Base-by-base conservation (phyloP, 2,113 vertebrate species). In the Vimba vimba region DNA sequence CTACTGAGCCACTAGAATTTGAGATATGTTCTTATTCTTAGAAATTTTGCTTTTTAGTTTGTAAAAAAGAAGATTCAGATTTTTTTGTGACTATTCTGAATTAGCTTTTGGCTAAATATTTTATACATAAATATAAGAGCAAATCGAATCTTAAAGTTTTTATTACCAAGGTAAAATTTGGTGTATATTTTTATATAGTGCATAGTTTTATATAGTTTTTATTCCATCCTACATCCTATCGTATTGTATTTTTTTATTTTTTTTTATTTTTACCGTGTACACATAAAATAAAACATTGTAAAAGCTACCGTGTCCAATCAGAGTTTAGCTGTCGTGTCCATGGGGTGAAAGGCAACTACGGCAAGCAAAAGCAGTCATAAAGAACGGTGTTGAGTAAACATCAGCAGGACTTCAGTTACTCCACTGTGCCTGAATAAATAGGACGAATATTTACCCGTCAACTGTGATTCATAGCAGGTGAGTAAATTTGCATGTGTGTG, bases 311-410 rank as follows among this genome's bases (percentile, higher is more conserved):
- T 19, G 52, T 69, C 75, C 84, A 85, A 79, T 85, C 75, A 57
- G 30, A 69, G 69, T 92, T 88, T 90, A 92, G 93, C 91, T 94
- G 94, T 95, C 94, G 94, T 95, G 94, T 94, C 91, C 91, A 90
- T 92, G 74, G 21, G 83, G 85, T 87, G 87, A 60, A 90, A 79
- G 85, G 69, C 75, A 6, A 59, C 88, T 94, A 96, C 93, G 94
- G 94, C 74, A 79, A 91, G 83, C 83, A 6, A 64, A 1, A 21
- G 17, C 4, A 73, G 87, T 50, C 84, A 91, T 0, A 1, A 79
- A 85, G 4, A 47, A 25, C 19, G 60, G 23, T 5, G 64, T 21
- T 57, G 50, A 30, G 57, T 74, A 62, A 59, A 50, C 50, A 36
- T 6, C 2, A 17, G 55, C 36, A 47, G 75, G 47, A 84, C 69